phyloP scores from a whole-genome alignment of 1,140 invertebrate species.

The Chironomus striatipennis region DNA sequence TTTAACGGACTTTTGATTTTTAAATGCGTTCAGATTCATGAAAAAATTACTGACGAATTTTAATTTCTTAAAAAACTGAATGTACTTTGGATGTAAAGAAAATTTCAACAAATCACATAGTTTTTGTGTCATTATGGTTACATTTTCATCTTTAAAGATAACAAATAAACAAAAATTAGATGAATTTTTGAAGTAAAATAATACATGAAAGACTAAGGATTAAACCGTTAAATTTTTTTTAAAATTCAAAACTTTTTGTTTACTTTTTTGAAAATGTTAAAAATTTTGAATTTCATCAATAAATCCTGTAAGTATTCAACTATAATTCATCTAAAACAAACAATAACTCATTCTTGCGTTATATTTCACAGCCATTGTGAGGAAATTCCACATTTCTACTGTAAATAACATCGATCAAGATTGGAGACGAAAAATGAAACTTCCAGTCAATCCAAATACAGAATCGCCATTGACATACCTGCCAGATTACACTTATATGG shows the following conservation, averaged over 20 bases:
- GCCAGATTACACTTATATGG: conserved; percentile 61
- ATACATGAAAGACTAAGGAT: too few species aligned
- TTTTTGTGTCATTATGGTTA: too few species aligned
- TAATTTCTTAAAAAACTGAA: too few species aligned
- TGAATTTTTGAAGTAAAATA: too few species aligned
- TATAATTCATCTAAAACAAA: background rate
- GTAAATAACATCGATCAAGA: conserved; percentile 37
- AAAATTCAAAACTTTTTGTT: background rate
- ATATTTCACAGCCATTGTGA: background rate
- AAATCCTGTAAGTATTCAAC: background rate
- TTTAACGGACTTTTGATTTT: too few species aligned
- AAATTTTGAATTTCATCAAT: background rate
- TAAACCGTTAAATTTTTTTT: too few species aligned
- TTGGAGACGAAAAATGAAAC: conserved; percentile 46
- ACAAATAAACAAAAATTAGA: too few species aligned
- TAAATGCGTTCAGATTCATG: too few species aligned
- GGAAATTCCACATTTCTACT: background rate
- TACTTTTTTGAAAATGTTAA: background rate
- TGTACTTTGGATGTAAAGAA: too few species aligned
- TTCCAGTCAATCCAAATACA: conserved; percentile 54
- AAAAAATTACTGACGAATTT: too few species aligned
- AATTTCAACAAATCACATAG: too few species aligned
- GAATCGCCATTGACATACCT: conserved; percentile 57
- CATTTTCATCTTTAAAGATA: too few species aligned
- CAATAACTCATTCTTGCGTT: background rate